Percentiles rank a stretch among this genome's conserved stretches.
Conservation (phyloP, 2,888 invertebrate genomes). For the Limnephilus rhombicus region DNA sequence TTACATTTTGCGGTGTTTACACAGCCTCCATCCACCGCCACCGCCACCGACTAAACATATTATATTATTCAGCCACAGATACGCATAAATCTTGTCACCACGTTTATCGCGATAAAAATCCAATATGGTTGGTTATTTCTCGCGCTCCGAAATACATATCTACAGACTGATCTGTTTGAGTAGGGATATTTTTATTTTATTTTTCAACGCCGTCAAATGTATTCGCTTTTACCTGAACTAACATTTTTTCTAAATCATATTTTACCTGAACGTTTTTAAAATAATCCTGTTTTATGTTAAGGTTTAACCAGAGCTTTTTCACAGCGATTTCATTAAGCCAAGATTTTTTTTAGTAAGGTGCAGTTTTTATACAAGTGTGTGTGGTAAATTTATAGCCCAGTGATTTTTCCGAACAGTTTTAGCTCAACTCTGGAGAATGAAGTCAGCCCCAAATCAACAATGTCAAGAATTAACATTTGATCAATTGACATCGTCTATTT, state of each 20-base stretch:
- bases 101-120: conserved; percentile 16
- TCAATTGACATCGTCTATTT: too few relatives aligned
- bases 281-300: background rate
- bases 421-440: too few relatives aligned
- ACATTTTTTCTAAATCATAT: background rate
- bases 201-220: background rate
- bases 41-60: background rate
- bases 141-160: background rate
- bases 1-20: conserved; percentile 10
- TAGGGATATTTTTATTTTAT: background rate
- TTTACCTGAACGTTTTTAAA: background rate
- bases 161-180: background rate
- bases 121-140: background rate
- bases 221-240: background rate
- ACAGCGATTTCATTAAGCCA: background rate
- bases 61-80: conserved; percentile 7
- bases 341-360: too few relatives aligned
- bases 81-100: conserved; percentile 34
- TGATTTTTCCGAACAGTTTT: too few relatives aligned
- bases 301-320: background rate
- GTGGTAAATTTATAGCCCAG: too few relatives aligned
- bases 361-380: too few relatives aligned
- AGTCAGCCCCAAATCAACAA: too few relatives aligned
- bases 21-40: background rate
- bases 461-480: too few relatives aligned